These are phyloP conservation scores for Latrodectus elegans DNA, from an alignment of 2,888 invertebrate species.

Conservation along the genomic window DNA sequence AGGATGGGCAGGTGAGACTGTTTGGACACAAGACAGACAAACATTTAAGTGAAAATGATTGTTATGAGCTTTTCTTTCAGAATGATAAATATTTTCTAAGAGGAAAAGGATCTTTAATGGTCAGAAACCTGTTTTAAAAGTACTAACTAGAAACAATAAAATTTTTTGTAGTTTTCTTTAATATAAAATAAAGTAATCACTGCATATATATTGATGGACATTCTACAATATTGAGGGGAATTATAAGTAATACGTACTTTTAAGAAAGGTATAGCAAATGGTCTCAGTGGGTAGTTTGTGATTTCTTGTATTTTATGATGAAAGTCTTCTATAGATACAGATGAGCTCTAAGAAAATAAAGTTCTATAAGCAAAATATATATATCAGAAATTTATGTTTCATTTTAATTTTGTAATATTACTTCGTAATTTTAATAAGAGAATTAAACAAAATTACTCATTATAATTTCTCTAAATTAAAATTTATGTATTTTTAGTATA, in stretches of 20 bases:
- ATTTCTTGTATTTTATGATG: conserved; percentile 93
- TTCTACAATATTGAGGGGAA: neutral
- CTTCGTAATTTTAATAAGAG: neutral
- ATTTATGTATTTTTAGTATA: too few relatives aligned
- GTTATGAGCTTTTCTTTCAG: too few relatives aligned
- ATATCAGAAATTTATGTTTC: neutral
- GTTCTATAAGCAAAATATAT: neutral
- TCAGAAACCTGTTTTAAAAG: too few relatives aligned
- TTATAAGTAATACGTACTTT: conserved; percentile 78
- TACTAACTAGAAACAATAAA: too few relatives aligned
- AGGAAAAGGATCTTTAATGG: neutral
- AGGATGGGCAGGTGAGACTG: conserved; percentile 83
- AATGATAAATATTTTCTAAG: too few relatives aligned
- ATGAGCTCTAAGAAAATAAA: conserved; percentile 82
- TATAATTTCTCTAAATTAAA: too few relatives aligned
- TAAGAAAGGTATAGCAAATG: conserved; percentile 91
- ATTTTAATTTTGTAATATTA: neutral
- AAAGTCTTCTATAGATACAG: conserved; percentile 92
- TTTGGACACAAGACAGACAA: too few relatives aligned
- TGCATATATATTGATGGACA: too few relatives aligned
- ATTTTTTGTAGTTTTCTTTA: too few relatives aligned
- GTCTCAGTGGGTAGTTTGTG: conserved; percentile 92
- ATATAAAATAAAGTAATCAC: too few relatives aligned
- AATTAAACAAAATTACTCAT: too few relatives aligned
- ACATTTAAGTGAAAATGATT: too few relatives aligned